Evolutionary conservation across 2,113 vertebrate species (phyloP).

Genomic region (Zapus hudsonius): DNA sequence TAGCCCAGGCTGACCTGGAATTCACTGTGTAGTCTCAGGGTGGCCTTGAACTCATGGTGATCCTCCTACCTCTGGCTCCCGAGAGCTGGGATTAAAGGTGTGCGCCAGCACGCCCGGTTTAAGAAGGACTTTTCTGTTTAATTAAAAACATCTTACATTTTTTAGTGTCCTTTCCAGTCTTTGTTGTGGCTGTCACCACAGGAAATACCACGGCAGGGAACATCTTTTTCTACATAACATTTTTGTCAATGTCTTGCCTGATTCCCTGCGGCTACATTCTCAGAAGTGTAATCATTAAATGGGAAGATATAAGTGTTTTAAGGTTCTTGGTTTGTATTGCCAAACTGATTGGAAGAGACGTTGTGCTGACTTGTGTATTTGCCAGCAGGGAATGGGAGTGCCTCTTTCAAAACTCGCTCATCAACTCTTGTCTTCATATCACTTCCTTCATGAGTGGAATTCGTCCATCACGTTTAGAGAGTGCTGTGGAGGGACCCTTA

Average conservation of each 20-base stretch:
- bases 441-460: neutral
- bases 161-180: neutral
- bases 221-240: neutral
- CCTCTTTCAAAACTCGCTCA: neutral
- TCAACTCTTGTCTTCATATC: neutral
- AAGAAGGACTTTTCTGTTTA: neutral
- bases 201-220: neutral
- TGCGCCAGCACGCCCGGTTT: no score
- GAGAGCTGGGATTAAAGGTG: no score
- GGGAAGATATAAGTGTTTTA: neutral
- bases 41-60: no score
- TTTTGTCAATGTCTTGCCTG: neutral
- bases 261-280: slow-evolving; percentile 25
- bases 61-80: no score
- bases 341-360: slow-evolving; percentile 22
- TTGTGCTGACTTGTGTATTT: neutral
- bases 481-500: neutral
- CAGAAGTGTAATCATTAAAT: slow-evolving; percentile 3
- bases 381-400: neutral
- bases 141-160: neutral
- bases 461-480: neutral
- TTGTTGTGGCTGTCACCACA: neutral
- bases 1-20: no score
- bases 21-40: no score
- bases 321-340: neutral